Evolutionary conservation across 2,113 vertebrate genomes (phyloP).

Genomic region (Edolisoma coerulescens): DNA sequence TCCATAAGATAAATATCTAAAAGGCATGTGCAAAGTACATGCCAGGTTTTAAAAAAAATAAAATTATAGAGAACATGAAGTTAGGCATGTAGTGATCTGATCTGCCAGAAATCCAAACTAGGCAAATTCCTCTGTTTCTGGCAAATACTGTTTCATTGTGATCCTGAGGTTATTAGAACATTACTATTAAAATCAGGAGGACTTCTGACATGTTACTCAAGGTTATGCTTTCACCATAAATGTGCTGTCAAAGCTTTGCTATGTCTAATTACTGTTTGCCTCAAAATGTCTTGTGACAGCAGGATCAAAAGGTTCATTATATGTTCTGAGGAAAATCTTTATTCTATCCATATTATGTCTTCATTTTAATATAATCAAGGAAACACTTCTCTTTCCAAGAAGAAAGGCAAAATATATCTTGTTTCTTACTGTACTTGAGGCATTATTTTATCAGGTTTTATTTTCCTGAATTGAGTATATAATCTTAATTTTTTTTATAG

Average conservation of each 20-base stretch:
- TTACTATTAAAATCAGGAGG: neutral
- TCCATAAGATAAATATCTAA: neutral
- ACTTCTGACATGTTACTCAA: neutral
- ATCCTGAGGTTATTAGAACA: neutral
- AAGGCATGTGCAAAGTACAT: neutral
- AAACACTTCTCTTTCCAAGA: neutral
- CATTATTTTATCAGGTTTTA: neutral
- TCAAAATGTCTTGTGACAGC: neutral
- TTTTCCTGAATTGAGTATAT: neutral
- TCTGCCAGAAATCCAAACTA: neutral
- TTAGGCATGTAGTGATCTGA: neutral
- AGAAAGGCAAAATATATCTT: neutral
- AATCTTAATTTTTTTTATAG: neutral
- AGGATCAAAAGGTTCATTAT: slow-evolving; percentile 26
- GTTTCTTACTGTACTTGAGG: neutral
- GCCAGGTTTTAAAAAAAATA: neutral
- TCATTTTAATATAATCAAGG: neutral
- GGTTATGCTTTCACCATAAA: slow-evolving; percentile 2
- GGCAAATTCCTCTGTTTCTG: neutral
- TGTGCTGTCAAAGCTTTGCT: neutral
- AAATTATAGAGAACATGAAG: neutral
- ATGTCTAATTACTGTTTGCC: slow-evolving; percentile 2
- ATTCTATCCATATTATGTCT: neutral
- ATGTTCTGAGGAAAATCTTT: neutral
- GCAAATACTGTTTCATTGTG: neutral